Base-by-base conservation (phyloP, 2,797 vertebrate species). In the Sardinella longiceps region DNA sequence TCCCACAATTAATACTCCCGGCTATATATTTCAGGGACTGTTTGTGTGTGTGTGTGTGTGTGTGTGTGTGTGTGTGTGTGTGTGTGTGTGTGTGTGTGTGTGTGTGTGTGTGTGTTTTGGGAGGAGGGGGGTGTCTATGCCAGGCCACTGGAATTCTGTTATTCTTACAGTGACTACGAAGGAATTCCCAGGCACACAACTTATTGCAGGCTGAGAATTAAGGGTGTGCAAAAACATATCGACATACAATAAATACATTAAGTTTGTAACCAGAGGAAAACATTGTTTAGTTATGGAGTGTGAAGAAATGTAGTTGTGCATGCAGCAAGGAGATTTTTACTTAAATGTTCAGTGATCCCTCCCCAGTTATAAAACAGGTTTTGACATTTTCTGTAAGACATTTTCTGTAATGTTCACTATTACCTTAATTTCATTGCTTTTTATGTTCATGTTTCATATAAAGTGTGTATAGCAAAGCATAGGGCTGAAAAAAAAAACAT, bases 1-100 rank as follows among this genome's bases (percentile, higher is more conserved):
- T 94, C 91, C 91, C 90, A 91, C 91, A 91, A 93, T 89, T 94
- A 93, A 92, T 94, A 96, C 95, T 96, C 96, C 95, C 93, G 89
- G 88, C 89, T 90, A 93, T 94, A 93, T 93, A 93, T 94, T 93
- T 93, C 86, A 53, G 85, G 33, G 84, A 86, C 87, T 87, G 86
- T 90, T 87, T 89, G 89, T 53, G 46, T 48, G 89, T 88, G 89
- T 88, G 90, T 87, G 84, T 87, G 86, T 83, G 80, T 83, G 83
- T 48, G 46, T 48, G 82, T 33, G 56, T 11, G n/a, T 25, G 25
- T 50, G 51, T 53, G 51, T 53, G 51, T 23, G 51, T 53, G 18
- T 53, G 56, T 60, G 56, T 60, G n/a, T 2, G n/a, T 25, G 56
- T 6, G 56, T 2, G 53, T 23, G 51, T 53, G 51, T 53, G 51